These are phyloP conservation scores for Apomyelois bistriatella DNA, from an alignment of 2,888 invertebrate genomes.

Conservation along the genomic window DNA sequence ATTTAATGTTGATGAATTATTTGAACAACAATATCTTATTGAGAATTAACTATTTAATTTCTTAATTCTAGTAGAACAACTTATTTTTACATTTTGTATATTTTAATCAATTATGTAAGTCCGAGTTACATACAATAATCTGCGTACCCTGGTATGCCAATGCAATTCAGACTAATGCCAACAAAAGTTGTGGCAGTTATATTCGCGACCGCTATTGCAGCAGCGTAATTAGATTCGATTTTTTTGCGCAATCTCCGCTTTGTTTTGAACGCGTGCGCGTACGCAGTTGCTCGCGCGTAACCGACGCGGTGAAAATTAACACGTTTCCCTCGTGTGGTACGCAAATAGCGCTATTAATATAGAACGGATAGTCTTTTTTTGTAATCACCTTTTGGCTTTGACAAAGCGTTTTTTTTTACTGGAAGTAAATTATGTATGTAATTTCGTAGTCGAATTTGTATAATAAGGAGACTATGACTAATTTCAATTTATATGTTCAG, in stretches of 20 bases:
- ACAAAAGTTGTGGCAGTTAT: not conserved
- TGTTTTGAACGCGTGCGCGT: slow-evolving; percentile 27
- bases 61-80: too few relatives aligned
- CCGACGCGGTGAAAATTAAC: slow-evolving; percentile 43
- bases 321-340: slow-evolving; percentile 41
- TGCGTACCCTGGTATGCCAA: not conserved
- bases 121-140: not conserved
- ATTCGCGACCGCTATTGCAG: slow-evolving; percentile 30
- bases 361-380: not conserved
- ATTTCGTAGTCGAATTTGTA: too few relatives aligned
- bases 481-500: too few relatives aligned
- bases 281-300: slow-evolving; percentile 36
- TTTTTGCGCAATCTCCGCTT: slow-evolving; percentile 47
- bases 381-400: not conserved
- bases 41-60: too few relatives aligned
- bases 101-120: too few relatives aligned
- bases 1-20: too few relatives aligned
- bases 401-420: not conserved
- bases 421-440: not conserved
- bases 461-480: too few relatives aligned
- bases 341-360: not conserved
- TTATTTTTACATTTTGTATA: too few relatives aligned
- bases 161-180: not conserved
- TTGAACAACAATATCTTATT: too few relatives aligned
- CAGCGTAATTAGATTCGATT: slow-evolving; percentile 35